A percentile compares a stretch with the other conserved stretches of the same genome.
phyloP scores from a whole-genome alignment of 2,113 vertebrate species.

The Solenodon paradoxus region DNA sequence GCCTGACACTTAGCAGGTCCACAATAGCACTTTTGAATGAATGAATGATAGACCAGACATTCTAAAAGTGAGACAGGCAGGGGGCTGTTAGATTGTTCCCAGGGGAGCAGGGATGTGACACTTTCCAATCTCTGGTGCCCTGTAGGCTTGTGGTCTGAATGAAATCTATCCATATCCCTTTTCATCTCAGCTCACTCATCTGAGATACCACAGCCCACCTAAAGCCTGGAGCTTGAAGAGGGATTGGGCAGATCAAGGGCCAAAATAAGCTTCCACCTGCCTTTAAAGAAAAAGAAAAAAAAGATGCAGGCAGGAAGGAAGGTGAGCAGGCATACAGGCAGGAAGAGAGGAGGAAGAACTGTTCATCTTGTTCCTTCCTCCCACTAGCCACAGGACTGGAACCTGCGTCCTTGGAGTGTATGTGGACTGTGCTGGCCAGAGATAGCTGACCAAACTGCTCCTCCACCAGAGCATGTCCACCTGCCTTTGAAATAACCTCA shows the following conservation, averaged over 20 bases:
- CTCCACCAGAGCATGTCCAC: too few relatives aligned
- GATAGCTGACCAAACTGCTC: too few relatives aligned
- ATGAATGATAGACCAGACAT: background rate
- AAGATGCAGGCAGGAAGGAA: too few relatives aligned
- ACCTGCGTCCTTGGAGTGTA: too few relatives aligned
- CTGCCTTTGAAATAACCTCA: background rate
- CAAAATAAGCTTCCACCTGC: background rate
- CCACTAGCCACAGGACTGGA: too few relatives aligned
- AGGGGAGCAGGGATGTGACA: background rate
- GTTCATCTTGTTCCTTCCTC: too few relatives aligned
- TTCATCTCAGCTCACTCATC: background rate
- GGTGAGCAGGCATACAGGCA: too few relatives aligned
- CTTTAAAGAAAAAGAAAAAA: too few relatives aligned
- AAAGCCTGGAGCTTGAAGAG: background rate
- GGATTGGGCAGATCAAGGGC: background rate
- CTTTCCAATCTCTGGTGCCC: too few relatives aligned
- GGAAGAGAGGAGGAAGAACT: too few relatives aligned
- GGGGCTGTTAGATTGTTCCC: background rate
- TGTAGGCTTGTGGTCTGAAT: background rate
- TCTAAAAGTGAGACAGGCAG: background rate
- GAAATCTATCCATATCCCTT: background rate
- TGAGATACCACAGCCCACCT: background rate
- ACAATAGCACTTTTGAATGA: background rate
- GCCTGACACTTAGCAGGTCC: background rate
- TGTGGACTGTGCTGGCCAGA: too few relatives aligned